Evolutionary conservation across 1,140 invertebrate genomes (phyloP), one percentile per base, ranked within the genome.

Genomic region (Agrypnia vestita): DNA sequence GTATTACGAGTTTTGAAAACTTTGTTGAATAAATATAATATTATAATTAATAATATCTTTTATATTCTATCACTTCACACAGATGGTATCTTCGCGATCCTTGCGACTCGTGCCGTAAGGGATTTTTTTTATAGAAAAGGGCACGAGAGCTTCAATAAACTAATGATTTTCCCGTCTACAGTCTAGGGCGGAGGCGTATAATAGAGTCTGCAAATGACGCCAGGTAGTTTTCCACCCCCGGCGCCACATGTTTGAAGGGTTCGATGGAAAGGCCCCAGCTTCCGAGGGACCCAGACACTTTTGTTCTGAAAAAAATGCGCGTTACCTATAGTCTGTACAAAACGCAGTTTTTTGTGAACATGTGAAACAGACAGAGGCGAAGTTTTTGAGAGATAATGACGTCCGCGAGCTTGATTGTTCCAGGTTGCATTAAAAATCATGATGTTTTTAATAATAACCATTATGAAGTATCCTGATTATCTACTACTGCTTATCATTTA

Each of bases 211-310:
- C 64, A 69, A 47, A 49, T 69, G 64, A 69, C 44, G 44, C 15
- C 11, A 51, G 64, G 64, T 69, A 49, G n/a, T 17, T 6, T 13
- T 46, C 69, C 69, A 19, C 17, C 46, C 17, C 47, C 49, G 46
- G 67, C 46, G 67, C 61, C 64, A 46, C 53, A 49, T 51, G 69
- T 73, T 55, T 73, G 69, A 73, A 73, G 69, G 69, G 21, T 55
- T 73, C 47, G 69, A 73, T 55, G 35, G 47, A 47, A 55, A 73
- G 49, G 73, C 73, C 59, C 35, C 53, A 10, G 53, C 15, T 75
- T 75, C 73, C 73, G 46, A 44, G 73, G 73, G 73, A 75, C 73
- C 73, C 73, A 75, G 73, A 75, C 73, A 75, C 73, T 75, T 59
- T 75, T 75, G 73, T 75, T 75, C 73, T 75, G 44, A 59, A 75